phyloP scores from a whole-genome alignment of 2,113 vertebrate species.

The Lepus timidus region DNA sequence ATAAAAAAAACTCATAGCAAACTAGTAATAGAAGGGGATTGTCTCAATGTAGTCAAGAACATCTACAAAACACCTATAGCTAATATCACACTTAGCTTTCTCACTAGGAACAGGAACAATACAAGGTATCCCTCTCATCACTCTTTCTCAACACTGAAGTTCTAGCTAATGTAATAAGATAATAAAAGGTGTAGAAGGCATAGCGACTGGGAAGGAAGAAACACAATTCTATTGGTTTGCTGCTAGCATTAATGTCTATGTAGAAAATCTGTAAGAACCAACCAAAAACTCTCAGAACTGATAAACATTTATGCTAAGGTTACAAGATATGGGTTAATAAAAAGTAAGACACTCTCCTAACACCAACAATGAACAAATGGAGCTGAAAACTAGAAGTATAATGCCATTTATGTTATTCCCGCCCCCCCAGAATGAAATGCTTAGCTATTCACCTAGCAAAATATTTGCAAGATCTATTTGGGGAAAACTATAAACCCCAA shows the following conservation, averaged over 20 bases:
- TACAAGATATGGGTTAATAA: background rate
- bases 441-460: background rate
- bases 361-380: background rate
- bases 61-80: background rate
- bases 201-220: background rate
- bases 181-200: constrained; percentile 8
- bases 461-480: background rate
- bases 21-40: background rate
- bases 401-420: background rate
- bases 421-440: background rate
- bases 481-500: background rate
- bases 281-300: background rate
- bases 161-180: background rate
- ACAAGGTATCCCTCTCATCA: background rate
- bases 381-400: background rate
- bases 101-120: background rate
- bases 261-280: background rate
- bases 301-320: background rate
- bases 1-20: background rate
- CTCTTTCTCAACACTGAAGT: background rate
- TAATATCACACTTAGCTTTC: background rate
- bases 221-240: background rate
- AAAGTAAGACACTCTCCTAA: background rate
- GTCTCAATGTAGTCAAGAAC: background rate
- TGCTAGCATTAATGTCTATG: background rate